Evolutionary conservation across 1,140 invertebrate genomes (phyloP), one percentile per base, ranked within the genome.

Genomic region (Drosophila ercepeae): DNA sequence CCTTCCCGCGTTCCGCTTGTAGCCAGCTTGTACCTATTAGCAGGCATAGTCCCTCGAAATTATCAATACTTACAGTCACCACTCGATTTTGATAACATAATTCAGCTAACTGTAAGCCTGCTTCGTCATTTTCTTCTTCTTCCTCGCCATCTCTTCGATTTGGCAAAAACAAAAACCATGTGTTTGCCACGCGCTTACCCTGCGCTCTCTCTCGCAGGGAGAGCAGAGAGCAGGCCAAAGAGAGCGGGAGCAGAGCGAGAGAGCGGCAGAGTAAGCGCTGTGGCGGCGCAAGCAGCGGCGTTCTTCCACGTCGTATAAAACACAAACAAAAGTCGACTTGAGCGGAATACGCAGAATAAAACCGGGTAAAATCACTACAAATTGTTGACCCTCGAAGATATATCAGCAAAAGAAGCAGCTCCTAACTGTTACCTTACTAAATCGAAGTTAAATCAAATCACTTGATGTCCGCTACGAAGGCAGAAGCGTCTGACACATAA

Each of bases 101-200:
- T 21, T 27, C 13, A 19, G 21, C 51, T 77, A 74, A 83, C 70
- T 75, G 79, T 83, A 84, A 69, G 76, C 49, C 61, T 75, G 78
- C 46, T 71, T 29, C 19, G 14, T 60, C 44, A 64, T 46, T 59
- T 67, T 36, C 77, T 77, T 55, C 78, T 58, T 42, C 61, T 75
- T 27, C 54, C 59, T 32, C 64, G 13, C 46, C 51, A 32, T 45
- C 46, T 72, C 57, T 58, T 18, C 25, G 51, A 63, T 86, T 86
- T 69, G 76, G 68, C 82, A 86, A 86, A 86, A 86, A 86, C 81
- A 86, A 86, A 84, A 86, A 86, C 81, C 81, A 86, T 86, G 81
- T 86, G 81, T 86, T 86, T 86, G 81, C 76, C 81, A 86, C 81
- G 81, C 81, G 81, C 82, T 86, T 73, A 42, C 45, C 23, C 41